These are phyloP conservation scores for Corythoichthys intestinalis DNA, from an alignment of 2,113 vertebrate species.

Conservation along the genomic window DNA sequence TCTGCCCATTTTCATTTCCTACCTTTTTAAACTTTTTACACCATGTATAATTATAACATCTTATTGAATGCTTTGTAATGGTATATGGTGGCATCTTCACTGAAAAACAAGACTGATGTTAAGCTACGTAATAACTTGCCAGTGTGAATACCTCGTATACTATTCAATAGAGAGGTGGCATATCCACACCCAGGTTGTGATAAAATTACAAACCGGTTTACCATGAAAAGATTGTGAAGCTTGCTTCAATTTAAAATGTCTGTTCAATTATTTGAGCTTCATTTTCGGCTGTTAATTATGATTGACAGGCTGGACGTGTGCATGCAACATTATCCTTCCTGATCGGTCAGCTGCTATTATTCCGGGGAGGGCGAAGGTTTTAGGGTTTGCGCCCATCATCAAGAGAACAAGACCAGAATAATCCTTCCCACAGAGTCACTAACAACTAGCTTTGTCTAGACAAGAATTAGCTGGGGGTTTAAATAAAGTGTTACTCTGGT, in stretches of 20 bases:
- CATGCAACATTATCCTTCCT: constrained; percentile 41
- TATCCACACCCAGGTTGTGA: not conserved
- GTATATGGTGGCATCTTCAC: too few relatives aligned
- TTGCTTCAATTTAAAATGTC: not conserved
- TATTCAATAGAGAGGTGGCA: not conserved
- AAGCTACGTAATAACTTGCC: too few relatives aligned
- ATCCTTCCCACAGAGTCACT: constrained; percentile 64
- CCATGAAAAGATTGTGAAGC: not conserved
- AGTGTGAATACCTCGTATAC: not conserved
- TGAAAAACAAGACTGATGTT: too few relatives aligned
- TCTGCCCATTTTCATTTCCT: too few relatives aligned
- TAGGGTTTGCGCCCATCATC: constrained; percentile 44
- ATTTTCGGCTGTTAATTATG: constrained; percentile 10
- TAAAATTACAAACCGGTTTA: not conserved
- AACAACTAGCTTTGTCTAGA: constrained; percentile 71
- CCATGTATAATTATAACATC: too few relatives aligned
- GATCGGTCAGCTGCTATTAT: constrained; percentile 57
- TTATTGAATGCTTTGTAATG: too few relatives aligned
- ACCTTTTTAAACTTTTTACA: too few relatives aligned
- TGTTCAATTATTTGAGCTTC: not conserved
- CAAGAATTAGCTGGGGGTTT: constrained; percentile 70
- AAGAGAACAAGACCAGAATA: constrained; percentile 47
- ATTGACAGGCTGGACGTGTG: constrained; percentile 31
- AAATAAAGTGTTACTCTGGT: constrained; percentile 55
- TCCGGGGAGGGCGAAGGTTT: constrained; percentile 36